phyloP scores from a whole-genome alignment of 2,888 invertebrate species.

The Meliscaeva auricollis region DNA sequence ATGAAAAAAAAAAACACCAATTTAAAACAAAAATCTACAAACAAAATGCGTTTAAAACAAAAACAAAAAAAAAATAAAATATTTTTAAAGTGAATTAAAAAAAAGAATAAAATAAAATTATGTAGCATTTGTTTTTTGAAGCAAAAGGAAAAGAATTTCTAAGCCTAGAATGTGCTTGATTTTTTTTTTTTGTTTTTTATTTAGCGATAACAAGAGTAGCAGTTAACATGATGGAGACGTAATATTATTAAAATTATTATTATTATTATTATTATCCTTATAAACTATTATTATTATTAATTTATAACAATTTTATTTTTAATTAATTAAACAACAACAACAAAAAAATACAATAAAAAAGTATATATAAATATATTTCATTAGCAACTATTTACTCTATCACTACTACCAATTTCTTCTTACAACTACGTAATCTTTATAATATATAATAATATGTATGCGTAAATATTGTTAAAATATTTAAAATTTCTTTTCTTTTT shows the following conservation, averaged over 20 bases:
- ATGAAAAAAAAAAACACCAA: slow-evolving; percentile 56
- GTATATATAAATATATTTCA: slow-evolving; percentile 40
- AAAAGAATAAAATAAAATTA: slow-evolving; percentile 27
- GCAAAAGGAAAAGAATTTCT: slow-evolving; percentile 16
- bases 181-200: slow-evolving; percentile 31
- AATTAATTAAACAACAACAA: slow-evolving; percentile 42
- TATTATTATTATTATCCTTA: slow-evolving; percentile 50
- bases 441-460: slow-evolving; percentile 23
- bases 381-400: slow-evolving; percentile 69
- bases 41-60: slow-evolving; percentile 46
- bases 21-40: slow-evolving; percentile 40
- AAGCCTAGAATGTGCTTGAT: slow-evolving; percentile 49
- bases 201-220: slow-evolving; percentile 56
- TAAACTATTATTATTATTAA: slow-evolving; percentile 70
- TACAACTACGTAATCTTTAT: slow-evolving; percentile 16
- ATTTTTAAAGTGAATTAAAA: slow-evolving; percentile 42
- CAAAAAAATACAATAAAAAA: slow-evolving; percentile 2
- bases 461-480: slow-evolving; percentile 44
- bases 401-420: slow-evolving; percentile 48
- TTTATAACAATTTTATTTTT: slow-evolving; percentile 67
- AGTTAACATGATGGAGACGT: slow-evolving; percentile 63
- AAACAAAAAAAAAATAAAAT: slow-evolving; percentile 8
- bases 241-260: slow-evolving; percentile 39
- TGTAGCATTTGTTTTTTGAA: slow-evolving; percentile 58
- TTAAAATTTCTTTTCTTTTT: slow-evolving; percentile 11